Evolutionary conservation across 2,888 invertebrate genomes (phyloP), one percentile per base, ranked within the genome.

Genomic region (Sminthurinus aureus): DNA sequence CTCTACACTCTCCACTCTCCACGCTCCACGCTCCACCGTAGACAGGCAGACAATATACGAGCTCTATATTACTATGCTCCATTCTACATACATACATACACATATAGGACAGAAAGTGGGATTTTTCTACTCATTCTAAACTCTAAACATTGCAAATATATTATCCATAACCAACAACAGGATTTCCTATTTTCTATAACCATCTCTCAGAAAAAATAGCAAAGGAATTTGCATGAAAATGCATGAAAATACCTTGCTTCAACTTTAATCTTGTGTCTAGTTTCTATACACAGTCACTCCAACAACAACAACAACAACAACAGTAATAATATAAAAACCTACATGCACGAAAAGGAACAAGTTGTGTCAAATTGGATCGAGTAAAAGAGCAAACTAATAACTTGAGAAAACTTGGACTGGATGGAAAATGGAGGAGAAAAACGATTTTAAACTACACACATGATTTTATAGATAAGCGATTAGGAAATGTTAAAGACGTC

Each of bases 391-490:
- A n/a, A 71, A 13, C 71, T 71, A 20, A 22, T 71, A 71, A 71
- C 71, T 71, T n/a, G 64, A 64, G 2, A 66, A 66, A 18, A 20
- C 15, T 11, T 4, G 11, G 18, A 66, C n/a, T 6, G 71, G 71
- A 22, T 18, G 12, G 22, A 22, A 71, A 4, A 22, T 22, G 71
- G 71, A 24, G 71, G 71, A 66, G 9, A 22, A 67, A 71, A 26
- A 26, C 1, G 24, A 24, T 71, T 71, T 71, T 71, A 71, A 71
- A 71, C 24, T 71, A 71, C 71, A 26, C 13, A 71, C 8, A 71
- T 24, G 71, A 71, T 71, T 71, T 71, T 13, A 24, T 71, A 15
- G 24, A 71, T 71, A 71, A 71, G 24, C 71, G 71, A 71, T 71
- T 71, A 58, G 58, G 58, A 71, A 71, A 13, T 69, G 22, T 1